A percentile compares a stretch with the other conserved stretches of the same genome.
These are phyloP conservation scores for Uria aalge DNA, from an alignment of 2,113 vertebrate species.

Conservation along the genomic window DNA sequence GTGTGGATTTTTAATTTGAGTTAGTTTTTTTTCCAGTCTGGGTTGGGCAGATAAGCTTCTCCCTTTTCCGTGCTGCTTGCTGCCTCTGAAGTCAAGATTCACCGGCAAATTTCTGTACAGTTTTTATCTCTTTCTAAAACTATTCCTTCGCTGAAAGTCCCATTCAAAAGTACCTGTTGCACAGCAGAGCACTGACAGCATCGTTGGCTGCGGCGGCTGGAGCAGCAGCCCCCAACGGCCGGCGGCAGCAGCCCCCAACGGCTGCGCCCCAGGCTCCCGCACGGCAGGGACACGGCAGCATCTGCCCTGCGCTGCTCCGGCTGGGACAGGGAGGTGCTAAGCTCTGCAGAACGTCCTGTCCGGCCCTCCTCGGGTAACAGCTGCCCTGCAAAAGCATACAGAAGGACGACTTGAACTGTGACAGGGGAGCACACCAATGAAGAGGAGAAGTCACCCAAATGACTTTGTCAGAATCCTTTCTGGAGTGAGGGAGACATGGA, in stretches of 20 bases:
- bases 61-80: background rate
- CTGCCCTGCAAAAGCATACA: background rate
- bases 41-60: constrained; percentile 45
- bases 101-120: background rate
- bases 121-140: background rate
- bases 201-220: background rate
- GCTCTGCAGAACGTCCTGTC: background rate
- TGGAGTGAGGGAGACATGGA: background rate
- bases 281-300: background rate
- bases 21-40: constrained; percentile 39
- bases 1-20: constrained; percentile 40
- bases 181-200: background rate
- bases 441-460: background rate
- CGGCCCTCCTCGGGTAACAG: background rate
- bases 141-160: background rate
- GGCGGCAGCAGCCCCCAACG: background rate
- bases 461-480: background rate
- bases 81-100: background rate
- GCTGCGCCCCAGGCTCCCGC: background rate
- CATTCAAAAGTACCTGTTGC: background rate
- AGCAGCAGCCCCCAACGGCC: background rate
- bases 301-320: background rate
- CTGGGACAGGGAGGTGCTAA: background rate
- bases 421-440: rapidly evolving
- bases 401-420: background rate